Evolutionary conservation across 2,113 vertebrate species (phyloP).

Genomic region (Piaya cayana): DNA sequence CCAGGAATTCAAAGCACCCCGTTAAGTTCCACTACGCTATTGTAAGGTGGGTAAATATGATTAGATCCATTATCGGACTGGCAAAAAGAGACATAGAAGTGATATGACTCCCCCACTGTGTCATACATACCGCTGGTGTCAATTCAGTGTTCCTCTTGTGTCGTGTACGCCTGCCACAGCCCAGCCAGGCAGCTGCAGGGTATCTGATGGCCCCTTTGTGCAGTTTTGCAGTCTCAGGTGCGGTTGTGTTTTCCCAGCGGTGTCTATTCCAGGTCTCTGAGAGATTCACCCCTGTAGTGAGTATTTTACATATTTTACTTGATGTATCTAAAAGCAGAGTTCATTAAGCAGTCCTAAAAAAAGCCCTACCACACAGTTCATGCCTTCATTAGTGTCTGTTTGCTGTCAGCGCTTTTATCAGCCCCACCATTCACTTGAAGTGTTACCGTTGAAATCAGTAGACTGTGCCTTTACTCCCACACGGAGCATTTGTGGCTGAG

Average conservation of each 20-base stretch:
- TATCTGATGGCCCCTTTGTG: background rate
- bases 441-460: background rate
- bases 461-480: background rate
- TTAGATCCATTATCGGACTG: conserved; percentile 18
- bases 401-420: background rate
- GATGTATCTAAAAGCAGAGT: conserved; percentile 32
- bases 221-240: background rate
- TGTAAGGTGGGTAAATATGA: conserved; percentile 33
- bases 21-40: background rate
- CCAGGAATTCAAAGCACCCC: conserved; percentile 37
- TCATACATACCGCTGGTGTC: background rate
- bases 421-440: background rate
- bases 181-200: background rate
- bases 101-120: background rate
- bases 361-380: background rate
- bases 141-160: background rate
- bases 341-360: conserved; percentile 40
- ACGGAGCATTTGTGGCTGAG: background rate
- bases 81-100: background rate
- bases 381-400: background rate
- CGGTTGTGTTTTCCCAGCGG: conserved; percentile 17
- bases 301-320: conserved; percentile 40
- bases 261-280: background rate
- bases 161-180: background rate
- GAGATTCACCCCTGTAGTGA: background rate